Percentiles rank a stretch among this genome's conserved stretches.
Conservation (phyloP, 2,888 invertebrate genomes). For the Leptopilina myrica region DNA sequence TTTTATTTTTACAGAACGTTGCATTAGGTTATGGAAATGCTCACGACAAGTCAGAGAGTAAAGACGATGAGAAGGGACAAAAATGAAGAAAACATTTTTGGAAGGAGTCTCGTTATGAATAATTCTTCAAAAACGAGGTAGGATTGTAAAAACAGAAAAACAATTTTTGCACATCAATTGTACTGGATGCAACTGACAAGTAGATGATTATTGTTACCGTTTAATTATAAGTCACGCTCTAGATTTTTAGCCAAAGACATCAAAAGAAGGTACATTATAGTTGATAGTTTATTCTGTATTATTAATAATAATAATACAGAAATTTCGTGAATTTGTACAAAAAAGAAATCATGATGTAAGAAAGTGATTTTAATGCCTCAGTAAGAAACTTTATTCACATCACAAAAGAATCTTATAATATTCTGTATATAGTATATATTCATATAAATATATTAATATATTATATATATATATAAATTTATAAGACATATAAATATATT, state of each 20-base stretch:
- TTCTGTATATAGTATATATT: conserved; percentile 51
- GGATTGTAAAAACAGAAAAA: conserved; percentile 1
- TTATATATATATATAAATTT: conserved; percentile 53
- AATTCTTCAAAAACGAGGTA: conserved; percentile 3
- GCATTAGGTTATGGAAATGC: conserved; percentile 48
- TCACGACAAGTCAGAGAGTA: conserved; percentile 44
- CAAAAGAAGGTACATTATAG: conserved; percentile 54
- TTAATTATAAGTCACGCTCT: conserved; percentile 56
- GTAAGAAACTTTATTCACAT: conserved; percentile 60
- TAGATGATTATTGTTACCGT: conserved; percentile 54
- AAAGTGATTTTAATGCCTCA: conserved; percentile 55
- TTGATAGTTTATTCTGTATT: conserved; percentile 51
- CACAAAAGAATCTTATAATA: conserved; percentile 56
- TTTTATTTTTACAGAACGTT: conserved; percentile 27
- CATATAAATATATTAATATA: conserved; percentile 37
- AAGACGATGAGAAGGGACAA: conserved; percentile 51
- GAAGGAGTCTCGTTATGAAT: not conserved
- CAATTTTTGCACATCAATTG: conserved; percentile 14
- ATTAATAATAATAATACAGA: conserved; percentile 45
- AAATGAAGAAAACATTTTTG: conserved; percentile 27
- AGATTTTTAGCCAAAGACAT: conserved; percentile 69
- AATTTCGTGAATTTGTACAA: conserved; percentile 60
- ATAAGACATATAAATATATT: conserved; percentile 58
- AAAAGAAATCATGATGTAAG: conserved; percentile 55
- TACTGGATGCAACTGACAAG: conserved; percentile 44